These are phyloP conservation scores for Brachyopa scutellaris DNA, from an alignment of 2,888 invertebrate genomes.

Conservation along the genomic window DNA sequence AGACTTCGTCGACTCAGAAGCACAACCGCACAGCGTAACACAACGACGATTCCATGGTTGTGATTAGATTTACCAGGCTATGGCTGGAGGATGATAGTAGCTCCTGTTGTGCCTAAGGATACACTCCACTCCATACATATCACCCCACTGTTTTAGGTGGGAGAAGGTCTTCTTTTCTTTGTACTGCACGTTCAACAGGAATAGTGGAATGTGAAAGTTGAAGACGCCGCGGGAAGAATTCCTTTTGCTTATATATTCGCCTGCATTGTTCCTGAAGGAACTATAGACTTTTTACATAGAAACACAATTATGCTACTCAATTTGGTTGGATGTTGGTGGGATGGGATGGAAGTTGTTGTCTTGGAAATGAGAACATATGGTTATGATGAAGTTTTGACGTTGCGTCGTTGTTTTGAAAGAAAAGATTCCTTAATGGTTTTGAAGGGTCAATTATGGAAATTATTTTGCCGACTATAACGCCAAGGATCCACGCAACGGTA, in stretches of 20 bases:
- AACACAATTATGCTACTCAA: conserved; percentile 62
- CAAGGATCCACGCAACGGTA: too few species aligned
- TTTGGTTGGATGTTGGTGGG: conserved; percentile 30
- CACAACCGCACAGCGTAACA: background rate
- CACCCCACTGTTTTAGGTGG: too few species aligned
- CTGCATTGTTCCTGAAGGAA: conserved; percentile 30
- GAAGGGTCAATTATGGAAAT: conserved; percentile 71
- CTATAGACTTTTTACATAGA: conserved; percentile 14
- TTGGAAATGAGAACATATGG: conserved; percentile 61
- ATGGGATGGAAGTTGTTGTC: conserved; percentile 1
- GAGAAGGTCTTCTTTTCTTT: conserved; percentile 3
- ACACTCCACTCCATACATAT: background rate
- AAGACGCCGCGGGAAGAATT: conserved; percentile 44
- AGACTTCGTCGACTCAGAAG: conserved; percentile 5
- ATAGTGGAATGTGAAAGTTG: conserved; percentile 29
- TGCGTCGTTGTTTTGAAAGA: background rate
- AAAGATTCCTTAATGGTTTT: conserved; percentile 51
- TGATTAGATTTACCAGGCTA: conserved; percentile 39
- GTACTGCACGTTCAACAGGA: conserved; percentile 56
- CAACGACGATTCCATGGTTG: conserved; percentile 4
- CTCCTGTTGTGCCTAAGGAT: conserved; percentile 34
- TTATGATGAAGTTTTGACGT: conserved; percentile 37
- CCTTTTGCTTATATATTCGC: conserved; percentile 6
- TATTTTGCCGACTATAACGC: conserved; percentile 19
- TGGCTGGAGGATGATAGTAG: background rate